Evolutionary conservation across 2,797 vertebrate species (phyloP).

Genomic region (Sebastes oblongus): DNA sequence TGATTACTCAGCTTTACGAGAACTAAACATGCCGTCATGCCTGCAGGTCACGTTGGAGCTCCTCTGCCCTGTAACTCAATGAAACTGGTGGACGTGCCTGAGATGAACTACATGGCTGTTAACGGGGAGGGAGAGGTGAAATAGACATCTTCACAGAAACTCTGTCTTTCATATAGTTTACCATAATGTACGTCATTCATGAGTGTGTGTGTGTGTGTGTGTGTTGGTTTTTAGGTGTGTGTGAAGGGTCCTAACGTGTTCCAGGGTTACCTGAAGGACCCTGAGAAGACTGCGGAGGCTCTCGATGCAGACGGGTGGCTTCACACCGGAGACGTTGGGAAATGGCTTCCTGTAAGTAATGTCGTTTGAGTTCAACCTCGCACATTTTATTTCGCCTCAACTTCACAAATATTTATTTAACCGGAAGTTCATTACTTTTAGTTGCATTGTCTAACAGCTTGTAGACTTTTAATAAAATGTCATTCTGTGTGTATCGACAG

Average conservation of each 20-base stretch:
- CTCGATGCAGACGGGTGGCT: constrained; percentile 93
- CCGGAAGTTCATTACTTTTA: neutral
- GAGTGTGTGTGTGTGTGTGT: constrained; percentile 57
- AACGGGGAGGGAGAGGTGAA: constrained; percentile 93
- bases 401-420: neutral
- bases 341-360: constrained; percentile 89
- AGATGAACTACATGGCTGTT: constrained; percentile 93
- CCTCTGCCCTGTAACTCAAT: constrained; percentile 91
- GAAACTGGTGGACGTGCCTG: constrained; percentile 92
- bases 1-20: neutral
- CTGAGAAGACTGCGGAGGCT: constrained; percentile 88
- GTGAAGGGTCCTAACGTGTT: constrained; percentile 93
- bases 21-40: neutral
- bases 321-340: constrained; percentile 95
- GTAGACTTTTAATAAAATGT: neutral
- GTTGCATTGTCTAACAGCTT: neutral
- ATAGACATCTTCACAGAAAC: neutral
- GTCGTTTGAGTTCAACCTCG: neutral
- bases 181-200: neutral
- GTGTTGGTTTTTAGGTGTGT: constrained; percentile 84
- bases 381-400: neutral
- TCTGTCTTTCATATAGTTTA: neutral
- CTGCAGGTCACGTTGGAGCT: constrained; percentile 91
- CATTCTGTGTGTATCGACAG: constrained; percentile 67
- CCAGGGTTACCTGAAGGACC: constrained; percentile 91